Base-by-base conservation (phyloP, 2,113 vertebrate species). In the Antennarius striatus region DNA sequence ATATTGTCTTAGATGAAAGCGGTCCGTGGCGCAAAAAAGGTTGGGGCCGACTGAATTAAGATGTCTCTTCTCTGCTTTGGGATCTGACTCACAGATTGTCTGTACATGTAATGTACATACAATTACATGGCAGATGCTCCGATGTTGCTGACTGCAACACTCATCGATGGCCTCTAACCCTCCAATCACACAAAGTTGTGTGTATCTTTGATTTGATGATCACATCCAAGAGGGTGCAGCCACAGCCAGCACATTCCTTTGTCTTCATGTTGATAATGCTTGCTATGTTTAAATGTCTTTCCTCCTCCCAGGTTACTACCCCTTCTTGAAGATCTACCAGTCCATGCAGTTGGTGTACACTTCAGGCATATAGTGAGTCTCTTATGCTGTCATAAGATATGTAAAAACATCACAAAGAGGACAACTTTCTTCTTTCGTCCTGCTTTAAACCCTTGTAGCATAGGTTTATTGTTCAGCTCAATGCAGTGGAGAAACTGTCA, bases 311-410 rank as follows among this genome's bases (percentile, higher is more conserved):
- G 95, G 94, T 63, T 97, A 94, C 85, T 94, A 92, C 77, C 96
- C 95, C 14, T 97, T 97, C 89, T 75, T 97, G 80, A 97, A 97
- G 92, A 96, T 97, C 86, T 97, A 97, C 89, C 96, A 97, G 88
- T 94, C 95, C 81, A 95, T 97, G 95, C 95, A 97, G 89, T 86
- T 96, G 12, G 95, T 97, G 72, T 96, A 97, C 82, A 97, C 96
- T 3, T 97, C 96, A 36, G 96, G 95, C 70, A 94, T 97, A 83
- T 97, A 97, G 96, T 97, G 84, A 95, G 96, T 93, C 17, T 14
- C 4, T 29, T 2, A n/a, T 51, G 14, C 16, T 72, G 50, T 62
- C 61, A 4, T 15, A 14, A 22, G 22, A 22, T 22, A 22, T 22
- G 22, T 22, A 22, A 22, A 22, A 22, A 22, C 22, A 22, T 22